Percentiles rank a stretch among this genome's conserved stretches.
Conservation (phyloP, 1,140 invertebrate genomes). For the Portunus trituberculatus region DNA sequence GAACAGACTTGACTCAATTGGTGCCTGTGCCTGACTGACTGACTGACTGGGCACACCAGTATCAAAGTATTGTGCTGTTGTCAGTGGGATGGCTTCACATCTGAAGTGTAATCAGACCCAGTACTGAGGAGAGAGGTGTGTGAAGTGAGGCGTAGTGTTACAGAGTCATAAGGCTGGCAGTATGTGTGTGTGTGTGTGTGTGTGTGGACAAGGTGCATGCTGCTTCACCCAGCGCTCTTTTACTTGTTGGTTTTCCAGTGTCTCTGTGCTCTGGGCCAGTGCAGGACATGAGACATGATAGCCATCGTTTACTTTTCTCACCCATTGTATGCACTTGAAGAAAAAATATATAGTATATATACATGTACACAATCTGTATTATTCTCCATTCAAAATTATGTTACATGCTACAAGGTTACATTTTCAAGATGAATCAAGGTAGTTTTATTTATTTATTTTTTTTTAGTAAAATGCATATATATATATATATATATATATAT, state of each 20-base stretch:
- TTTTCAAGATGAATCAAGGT: too few species aligned
- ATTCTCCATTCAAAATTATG: background rate
- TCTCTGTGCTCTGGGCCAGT: background rate
- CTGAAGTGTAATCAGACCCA: background rate
- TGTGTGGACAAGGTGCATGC: background rate
- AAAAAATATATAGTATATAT: background rate
- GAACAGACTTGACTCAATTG: too few species aligned
- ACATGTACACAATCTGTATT: background rate
- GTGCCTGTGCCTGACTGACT: too few species aligned
- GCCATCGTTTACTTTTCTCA: background rate
- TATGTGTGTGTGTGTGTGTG: background rate
- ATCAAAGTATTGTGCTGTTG: background rate
- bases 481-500: slow-evolving; percentile 54
- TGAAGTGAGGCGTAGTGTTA: background rate
- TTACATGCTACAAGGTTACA: background rate
- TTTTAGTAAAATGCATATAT: too few species aligned
- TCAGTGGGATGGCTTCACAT: background rate
- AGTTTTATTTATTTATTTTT: background rate
- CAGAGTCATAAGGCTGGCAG: background rate
- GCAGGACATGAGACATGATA: background rate
- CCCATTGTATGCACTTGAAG: background rate
- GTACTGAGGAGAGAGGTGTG: background rate
- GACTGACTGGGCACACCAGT: background rate
- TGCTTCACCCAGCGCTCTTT: background rate
- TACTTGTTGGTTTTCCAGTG: background rate